Evolutionary conservation across 2,113 vertebrate species (phyloP), one percentile per base, ranked within the genome.

Genomic region (Plestiodon gilberti): DNA sequence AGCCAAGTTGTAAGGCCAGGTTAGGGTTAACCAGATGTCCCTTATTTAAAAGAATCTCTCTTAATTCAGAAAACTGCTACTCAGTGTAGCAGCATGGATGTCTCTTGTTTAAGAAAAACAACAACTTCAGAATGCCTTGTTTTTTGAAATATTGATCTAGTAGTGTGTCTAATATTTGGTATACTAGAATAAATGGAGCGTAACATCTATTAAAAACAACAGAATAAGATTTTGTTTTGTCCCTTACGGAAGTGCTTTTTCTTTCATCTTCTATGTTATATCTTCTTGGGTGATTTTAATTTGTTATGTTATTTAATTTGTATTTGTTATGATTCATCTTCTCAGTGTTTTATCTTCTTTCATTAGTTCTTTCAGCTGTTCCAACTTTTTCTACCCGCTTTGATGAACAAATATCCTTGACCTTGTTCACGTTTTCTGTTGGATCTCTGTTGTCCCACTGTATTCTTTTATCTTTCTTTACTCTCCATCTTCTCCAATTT

Each of bases 21-120:
- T 79, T 64, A 81, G 78, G 59, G 78, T 81, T 86, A 74, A 81
- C 70, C 67, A 74, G 78, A 74, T 64, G 59, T 81, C 8, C 23
- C 55, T 73, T 86, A 74, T 81, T 80, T 48, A 62, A 64, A 73
- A 81, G 14, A n/a, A 64, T 55, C 25, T 64, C 40, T 61, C 57
- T 81, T 74, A 52, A 86, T 81, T 81, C 59, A 55, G 64, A 61
- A 87, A 81, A 87, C 30, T 75, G 43, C 40, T 75, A 64, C n/a
- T 55, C 69, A 81, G 25, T 81, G 59, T 48, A 81, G 48, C 23
- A 75, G 81, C 81, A 81, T 81, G 59, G 59, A 48, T 73, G 22
- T 6, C 57, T 81, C 61, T 62, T 74, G 17, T 71, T 74, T 74
- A 20, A 81, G 28, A 74, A 64, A 75, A 74, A n/a, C n/a, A 78